phyloP scores from a whole-genome alignment of 2,797 vertebrate species.

The Alca torda region DNA sequence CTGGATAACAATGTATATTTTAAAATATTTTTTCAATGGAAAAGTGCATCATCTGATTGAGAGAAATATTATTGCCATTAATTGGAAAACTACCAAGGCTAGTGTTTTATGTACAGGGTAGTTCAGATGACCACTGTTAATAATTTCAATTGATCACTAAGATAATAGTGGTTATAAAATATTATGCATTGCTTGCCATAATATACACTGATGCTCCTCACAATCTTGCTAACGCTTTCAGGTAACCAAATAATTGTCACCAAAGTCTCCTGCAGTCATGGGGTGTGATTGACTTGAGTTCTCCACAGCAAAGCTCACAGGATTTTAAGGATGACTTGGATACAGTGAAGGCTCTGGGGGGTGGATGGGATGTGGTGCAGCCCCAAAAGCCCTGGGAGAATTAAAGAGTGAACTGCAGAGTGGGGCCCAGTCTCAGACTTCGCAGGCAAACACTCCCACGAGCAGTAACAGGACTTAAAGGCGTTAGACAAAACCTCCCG shows the following conservation, averaged over 20 bases:
- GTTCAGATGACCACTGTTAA: not conserved
- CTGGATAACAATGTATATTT: not conserved
- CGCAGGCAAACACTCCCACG: fast-evolving
- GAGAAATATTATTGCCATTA: not conserved
- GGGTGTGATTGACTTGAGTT: not conserved
- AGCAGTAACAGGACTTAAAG: not conserved
- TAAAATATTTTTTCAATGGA: not conserved
- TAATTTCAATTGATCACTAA: not conserved
- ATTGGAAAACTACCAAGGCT: not conserved
- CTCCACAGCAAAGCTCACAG: not conserved
- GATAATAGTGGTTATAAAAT: not conserved
- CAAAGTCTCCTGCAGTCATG: not conserved
- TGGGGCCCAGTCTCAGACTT: not conserved
- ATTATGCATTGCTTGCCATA: not conserved
- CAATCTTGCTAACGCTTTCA: not conserved
- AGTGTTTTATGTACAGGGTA: not conserved
- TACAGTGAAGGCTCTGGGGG: fast-evolving
- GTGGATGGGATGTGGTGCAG: not conserved
- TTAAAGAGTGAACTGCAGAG: not conserved
- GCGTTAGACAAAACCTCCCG: not conserved
- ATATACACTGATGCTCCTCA: not conserved
- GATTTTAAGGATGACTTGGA: not conserved
- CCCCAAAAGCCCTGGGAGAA: not conserved
- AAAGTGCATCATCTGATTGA: not conserved
- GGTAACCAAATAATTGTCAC: not conserved